Percentiles rank a stretch among this genome's conserved stretches.
Evolutionary conservation across 2,888 invertebrate genomes (phyloP).

Genomic region (Argyra leucocephala): DNA sequence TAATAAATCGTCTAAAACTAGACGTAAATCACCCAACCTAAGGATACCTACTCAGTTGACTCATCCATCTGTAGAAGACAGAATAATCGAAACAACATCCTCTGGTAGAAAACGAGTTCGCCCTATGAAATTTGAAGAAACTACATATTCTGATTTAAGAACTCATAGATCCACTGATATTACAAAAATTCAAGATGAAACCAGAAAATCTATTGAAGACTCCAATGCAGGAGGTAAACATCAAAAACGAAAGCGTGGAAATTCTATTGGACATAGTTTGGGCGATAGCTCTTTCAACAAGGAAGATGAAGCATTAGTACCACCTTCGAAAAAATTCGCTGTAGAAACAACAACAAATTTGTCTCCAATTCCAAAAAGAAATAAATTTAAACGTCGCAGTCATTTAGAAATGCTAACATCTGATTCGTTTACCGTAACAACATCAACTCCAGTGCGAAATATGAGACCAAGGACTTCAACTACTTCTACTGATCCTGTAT

Average conservation of each 20-base stretch:
- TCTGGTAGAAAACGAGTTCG: constrained; percentile 55
- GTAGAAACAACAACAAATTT: constrained; percentile 13
- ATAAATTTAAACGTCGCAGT: background rate
- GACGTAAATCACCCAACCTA: background rate
- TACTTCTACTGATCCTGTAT: background rate
- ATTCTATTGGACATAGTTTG: background rate
- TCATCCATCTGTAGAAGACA: constrained; percentile 11
- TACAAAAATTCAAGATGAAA: background rate
- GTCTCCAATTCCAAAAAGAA: constrained; percentile 13
- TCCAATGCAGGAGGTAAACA: constrained; percentile 26
- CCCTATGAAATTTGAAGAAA: constrained; percentile 56
- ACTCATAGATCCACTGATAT: background rate
- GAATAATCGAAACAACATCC: constrained; percentile 50
- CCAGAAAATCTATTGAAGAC: constrained; percentile 7
- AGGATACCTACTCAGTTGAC: background rate
- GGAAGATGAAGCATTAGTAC: background rate
- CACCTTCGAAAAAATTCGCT: background rate
- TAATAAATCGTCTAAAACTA: background rate
- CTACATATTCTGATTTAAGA: constrained; percentile 45
- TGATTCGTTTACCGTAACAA: background rate
- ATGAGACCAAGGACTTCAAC: constrained; percentile 11
- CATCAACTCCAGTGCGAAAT: constrained; percentile 14
- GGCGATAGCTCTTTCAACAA: background rate
- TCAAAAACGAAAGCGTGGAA: constrained; percentile 11
- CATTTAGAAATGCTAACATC: background rate